Conservation (phyloP, 2,797 vertebrate species). For the Oryzias dopingdopingensis region DNA sequence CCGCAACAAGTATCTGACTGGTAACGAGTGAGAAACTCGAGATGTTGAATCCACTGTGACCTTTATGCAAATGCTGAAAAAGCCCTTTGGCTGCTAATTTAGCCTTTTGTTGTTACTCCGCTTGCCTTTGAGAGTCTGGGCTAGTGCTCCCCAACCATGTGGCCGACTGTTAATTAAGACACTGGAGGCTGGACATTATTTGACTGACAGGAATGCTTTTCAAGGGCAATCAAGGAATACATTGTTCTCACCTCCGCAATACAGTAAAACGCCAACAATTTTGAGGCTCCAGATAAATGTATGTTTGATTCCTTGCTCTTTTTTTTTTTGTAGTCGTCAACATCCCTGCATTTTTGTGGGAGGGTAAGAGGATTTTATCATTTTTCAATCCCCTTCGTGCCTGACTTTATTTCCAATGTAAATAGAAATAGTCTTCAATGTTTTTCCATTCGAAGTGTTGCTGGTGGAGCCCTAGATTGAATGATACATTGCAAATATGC, state of each 20-base stretch:
- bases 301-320: slow-evolving; percentile 4
- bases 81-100: slow-evolving; percentile 57
- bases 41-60: slow-evolving; percentile 70
- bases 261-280: slow-evolving; percentile 26
- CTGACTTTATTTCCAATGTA: too few relatives aligned
- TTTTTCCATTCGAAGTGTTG: too few relatives aligned
- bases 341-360: too few relatives aligned
- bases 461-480: too few relatives aligned
- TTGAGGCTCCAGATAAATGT: slow-evolving; percentile 20
- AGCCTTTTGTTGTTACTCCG: slow-evolving; percentile 66
- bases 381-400: too few relatives aligned
- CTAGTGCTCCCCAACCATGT: slow-evolving; percentile 49
- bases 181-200: slow-evolving; percentile 53
- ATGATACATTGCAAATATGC: too few relatives aligned
- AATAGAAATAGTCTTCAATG: too few relatives aligned
- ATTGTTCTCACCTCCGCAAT: slow-evolving; percentile 48
- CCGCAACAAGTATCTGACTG: slow-evolving; percentile 59
- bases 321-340: background rate
- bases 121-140: slow-evolving; percentile 47
- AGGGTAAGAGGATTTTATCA: too few relatives aligned
- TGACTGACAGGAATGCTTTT: slow-evolving; percentile 58
- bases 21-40: slow-evolving; percentile 65
- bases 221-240: slow-evolving; percentile 56
- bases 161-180: slow-evolving; percentile 71
- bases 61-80: slow-evolving; percentile 56